Evolutionary conservation across 2,888 invertebrate species (phyloP).

Genomic region (Diaphora mendica): DNA sequence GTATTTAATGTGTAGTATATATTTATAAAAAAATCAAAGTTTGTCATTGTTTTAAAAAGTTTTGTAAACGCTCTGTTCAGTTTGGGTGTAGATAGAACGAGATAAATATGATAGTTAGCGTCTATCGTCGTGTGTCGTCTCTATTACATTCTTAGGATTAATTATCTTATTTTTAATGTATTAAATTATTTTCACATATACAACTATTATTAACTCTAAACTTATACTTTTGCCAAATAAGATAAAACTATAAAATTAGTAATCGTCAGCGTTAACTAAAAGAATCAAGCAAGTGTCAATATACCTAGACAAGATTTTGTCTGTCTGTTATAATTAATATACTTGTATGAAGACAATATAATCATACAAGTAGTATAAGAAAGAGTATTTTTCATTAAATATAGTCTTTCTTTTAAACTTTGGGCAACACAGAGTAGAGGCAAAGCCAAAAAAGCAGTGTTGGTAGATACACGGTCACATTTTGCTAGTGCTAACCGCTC

Average conservation of each 20-base stretch:
- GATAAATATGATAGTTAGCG: neutral
- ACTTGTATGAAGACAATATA: neutral
- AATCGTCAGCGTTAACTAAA: neutral
- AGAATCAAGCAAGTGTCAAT: neutral
- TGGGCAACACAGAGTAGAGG: slow-evolving; percentile 31
- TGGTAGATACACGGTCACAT: slow-evolving; percentile 58
- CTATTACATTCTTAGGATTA: neutral
- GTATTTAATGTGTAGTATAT: too few species aligned
- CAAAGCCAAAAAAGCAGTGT: slow-evolving; percentile 50
- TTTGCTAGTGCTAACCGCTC: slow-evolving; percentile 66
- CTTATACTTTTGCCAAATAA: neutral
- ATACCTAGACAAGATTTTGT: neutral
- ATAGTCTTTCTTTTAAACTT: slow-evolving; percentile 18
- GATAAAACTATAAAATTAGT: neutral
- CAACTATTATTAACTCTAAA: neutral
- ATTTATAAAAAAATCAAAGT: neutral
- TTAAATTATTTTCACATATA: neutral
- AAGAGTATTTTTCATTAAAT: neutral
- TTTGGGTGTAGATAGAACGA: neutral
- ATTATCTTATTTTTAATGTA: neutral
- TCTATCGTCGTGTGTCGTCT: neutral
- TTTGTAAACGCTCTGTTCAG: neutral
- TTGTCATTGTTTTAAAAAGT: neutral
- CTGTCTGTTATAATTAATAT: neutral
- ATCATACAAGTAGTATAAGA: too few species aligned